Percentiles rank a stretch among this genome's conserved stretches.
Evolutionary conservation across 2,113 vertebrate species (phyloP).

Genomic region (Carlito syrichta): DNA sequence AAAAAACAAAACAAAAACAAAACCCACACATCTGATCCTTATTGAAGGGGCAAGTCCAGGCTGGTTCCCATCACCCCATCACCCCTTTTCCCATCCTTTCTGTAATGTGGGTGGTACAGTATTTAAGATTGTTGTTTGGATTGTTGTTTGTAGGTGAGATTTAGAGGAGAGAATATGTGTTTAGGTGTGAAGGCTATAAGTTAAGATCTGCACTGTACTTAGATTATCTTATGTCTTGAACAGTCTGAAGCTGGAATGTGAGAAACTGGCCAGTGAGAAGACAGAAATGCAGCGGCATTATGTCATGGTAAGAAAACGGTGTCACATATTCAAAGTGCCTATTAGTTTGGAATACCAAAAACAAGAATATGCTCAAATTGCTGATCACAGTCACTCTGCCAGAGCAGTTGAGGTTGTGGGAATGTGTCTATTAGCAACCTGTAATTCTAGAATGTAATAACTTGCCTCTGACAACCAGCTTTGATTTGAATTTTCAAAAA

Average conservation of each 20-base stretch:
- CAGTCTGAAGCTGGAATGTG: constrained; percentile 97
- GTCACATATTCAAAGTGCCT: constrained; percentile 75
- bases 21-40: not conserved
- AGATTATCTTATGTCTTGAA: constrained; percentile 74
- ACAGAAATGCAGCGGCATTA: constrained; percentile 99
- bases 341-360: constrained; percentile 66
- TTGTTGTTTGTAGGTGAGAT: constrained; percentile 11
- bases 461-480: constrained; percentile 55
- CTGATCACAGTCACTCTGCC: constrained; percentile 31
- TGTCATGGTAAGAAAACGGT: constrained; percentile 93
- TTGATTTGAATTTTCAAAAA: constrained; percentile 60
- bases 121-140: not conserved
- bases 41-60: constrained; percentile 34
- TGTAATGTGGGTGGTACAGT: not conserved
- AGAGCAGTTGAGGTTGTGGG: constrained; percentile 52
- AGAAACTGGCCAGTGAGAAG: constrained; percentile 97
- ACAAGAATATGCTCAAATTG: constrained; percentile 20
- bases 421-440: constrained; percentile 60
- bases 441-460: constrained; percentile 70
- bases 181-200: constrained; percentile 15
- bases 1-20: not conserved
- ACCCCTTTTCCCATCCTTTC: not conserved
- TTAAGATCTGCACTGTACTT: constrained; percentile 49
- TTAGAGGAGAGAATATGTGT: constrained; percentile 12
- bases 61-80: not conserved